Conservation (phyloP, 1,140 invertebrate species). For the Magallana angulata region DNA sequence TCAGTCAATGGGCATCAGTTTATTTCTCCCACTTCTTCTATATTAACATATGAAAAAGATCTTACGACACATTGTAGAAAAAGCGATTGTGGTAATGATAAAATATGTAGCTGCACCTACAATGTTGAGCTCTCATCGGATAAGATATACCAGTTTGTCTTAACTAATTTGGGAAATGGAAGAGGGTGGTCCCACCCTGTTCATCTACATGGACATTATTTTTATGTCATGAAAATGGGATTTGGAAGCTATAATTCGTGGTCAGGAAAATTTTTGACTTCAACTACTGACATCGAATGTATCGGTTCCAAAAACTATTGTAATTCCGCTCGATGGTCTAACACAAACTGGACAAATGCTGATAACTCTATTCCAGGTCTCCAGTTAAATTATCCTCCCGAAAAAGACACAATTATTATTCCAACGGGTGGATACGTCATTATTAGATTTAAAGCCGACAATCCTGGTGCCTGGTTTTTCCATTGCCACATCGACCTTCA, state of each 20-base stretch:
- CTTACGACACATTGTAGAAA: constrained; percentile 44
- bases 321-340: constrained; percentile 57
- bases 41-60: constrained; percentile 52
- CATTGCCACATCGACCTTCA: constrained; percentile 67
- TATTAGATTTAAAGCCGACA: constrained; percentile 86
- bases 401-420: constrained; percentile 86
- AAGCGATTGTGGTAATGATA: constrained; percentile 34
- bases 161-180: constrained; percentile 61
- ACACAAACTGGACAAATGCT: constrained; percentile 51
- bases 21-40: constrained; percentile 50
- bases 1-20: constrained; percentile 66
- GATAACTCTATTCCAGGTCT: constrained; percentile 51
- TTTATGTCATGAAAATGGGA: constrained; percentile 75
- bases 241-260: constrained; percentile 53
- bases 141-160: constrained; percentile 44
- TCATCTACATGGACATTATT: constrained; percentile 63
- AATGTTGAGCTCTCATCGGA: constrained; percentile 46
- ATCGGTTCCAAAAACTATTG: constrained; percentile 59
- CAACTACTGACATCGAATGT: constrained; percentile 63
- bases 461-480: constrained; percentile 80
- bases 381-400: constrained; percentile 81
- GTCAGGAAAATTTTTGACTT: constrained; percentile 63
- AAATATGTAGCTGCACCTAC: constrained; percentile 58
- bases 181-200: constrained; percentile 62
- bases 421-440: constrained; percentile 85